Conservation (phyloP, 2,113 vertebrate genomes). For the Clupea harengus region DNA sequence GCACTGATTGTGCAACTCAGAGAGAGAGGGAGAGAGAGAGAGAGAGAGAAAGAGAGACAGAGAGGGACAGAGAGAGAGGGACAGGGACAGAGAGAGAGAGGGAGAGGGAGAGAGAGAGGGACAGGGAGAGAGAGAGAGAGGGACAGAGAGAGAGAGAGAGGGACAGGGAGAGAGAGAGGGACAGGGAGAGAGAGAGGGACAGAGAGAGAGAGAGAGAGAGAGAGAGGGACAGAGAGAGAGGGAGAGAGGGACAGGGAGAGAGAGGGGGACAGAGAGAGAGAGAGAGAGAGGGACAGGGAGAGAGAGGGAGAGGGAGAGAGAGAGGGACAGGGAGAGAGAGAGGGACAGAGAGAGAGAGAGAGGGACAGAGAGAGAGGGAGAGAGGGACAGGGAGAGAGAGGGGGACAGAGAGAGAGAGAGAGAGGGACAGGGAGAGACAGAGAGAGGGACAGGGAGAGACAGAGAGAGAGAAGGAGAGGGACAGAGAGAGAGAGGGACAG, state of each 20-base stretch:
- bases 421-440: neutral
- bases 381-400: neutral
- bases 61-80: neutral
- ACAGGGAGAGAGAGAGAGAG: neutral
- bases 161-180: neutral
- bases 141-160: constrained; percentile 32
- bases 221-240: neutral
- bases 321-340: neutral
- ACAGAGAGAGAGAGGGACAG: constrained; percentile 25
- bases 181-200: too few relatives aligned
- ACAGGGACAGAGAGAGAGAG: too few relatives aligned
- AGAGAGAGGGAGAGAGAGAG: constrained; percentile 29
- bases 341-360: constrained; percentile 29
- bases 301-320: neutral
- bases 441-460: neutral
- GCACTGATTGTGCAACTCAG: neutral
- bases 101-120: neutral
- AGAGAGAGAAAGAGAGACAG: constrained; percentile 1
- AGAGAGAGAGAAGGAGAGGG: constrained; percentile 12
- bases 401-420: too few relatives aligned
- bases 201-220: neutral
- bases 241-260: constrained; percentile 29
- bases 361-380: neutral
- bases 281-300: too few relatives aligned
- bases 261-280: neutral